These are phyloP conservation scores for Thymallus thymallus DNA, from an alignment of 2,113 vertebrate genomes.

Conservation along the genomic window DNA sequence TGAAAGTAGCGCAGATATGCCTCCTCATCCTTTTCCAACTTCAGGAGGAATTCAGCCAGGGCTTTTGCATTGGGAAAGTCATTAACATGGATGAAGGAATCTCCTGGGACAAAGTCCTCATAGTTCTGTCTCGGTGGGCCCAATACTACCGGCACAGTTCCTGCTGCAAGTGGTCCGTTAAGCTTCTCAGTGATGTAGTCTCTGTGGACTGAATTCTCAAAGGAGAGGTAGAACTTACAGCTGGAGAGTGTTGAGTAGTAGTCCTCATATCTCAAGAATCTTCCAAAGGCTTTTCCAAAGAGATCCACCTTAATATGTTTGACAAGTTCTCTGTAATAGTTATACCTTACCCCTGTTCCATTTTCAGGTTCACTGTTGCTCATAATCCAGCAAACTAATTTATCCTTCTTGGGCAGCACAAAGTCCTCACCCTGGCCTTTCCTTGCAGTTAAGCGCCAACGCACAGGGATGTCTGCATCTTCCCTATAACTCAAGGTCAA, in stretches of 20 bases:
- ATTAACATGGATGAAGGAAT: constrained; percentile 86
- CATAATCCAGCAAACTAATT: constrained; percentile 85
- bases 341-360: constrained; percentile 65
- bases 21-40: constrained; percentile 80
- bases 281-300: constrained; percentile 76
- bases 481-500: constrained; percentile 82
- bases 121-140: constrained; percentile 87
- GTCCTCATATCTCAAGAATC: constrained; percentile 73
- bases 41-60: constrained; percentile 79
- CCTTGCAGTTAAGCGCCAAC: constrained; percentile 73
- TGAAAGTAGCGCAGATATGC: constrained; percentile 83
- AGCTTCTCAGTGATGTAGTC: constrained; percentile 90
- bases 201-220: constrained; percentile 85
- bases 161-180: constrained; percentile 81
- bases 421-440: constrained; percentile 72
- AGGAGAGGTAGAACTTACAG: constrained; percentile 90
- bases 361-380: constrained; percentile 75
- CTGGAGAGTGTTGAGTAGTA: constrained; percentile 80
- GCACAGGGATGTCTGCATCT: constrained; percentile 84
- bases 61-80: constrained; percentile 79
- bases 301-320: constrained; percentile 83
- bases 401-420: constrained; percentile 82
- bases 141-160: constrained; percentile 83
- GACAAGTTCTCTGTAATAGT: constrained; percentile 80
- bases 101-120: constrained; percentile 80